Evolutionary conservation across 2,113 vertebrate species (phyloP).

Genomic region (Anthoscopus minutus): DNA sequence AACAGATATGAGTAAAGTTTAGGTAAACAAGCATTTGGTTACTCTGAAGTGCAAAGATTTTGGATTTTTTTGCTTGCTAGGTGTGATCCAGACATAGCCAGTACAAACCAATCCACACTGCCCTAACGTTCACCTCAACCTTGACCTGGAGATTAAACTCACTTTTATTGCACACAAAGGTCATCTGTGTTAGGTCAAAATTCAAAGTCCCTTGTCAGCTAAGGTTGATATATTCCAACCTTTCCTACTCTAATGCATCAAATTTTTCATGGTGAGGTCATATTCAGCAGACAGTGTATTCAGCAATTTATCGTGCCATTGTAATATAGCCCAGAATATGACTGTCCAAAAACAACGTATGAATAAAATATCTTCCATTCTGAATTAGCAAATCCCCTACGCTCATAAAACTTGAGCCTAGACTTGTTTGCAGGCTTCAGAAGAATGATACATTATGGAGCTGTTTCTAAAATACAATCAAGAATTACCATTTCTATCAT

Average conservation of each 20-base stretch:
- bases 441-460: not conserved
- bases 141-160: conserved; percentile 79
- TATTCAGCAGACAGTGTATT: conserved; percentile 77
- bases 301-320: conserved; percentile 74
- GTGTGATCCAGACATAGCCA: conserved; percentile 32
- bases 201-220: conserved; percentile 79
- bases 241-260: conserved; percentile 75
- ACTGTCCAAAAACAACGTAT: conserved; percentile 63
- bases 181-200: conserved; percentile 77
- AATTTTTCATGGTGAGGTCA: conserved; percentile 81
- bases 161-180: conserved; percentile 78
- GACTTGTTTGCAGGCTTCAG: conserved; percentile 29
- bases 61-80: conserved; percentile 34
- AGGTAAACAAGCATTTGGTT: conserved; percentile 46
- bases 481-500: conserved; percentile 38
- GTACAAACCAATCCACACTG: conserved; percentile 12
- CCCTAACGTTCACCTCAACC: conserved; percentile 70
- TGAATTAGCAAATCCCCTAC: conserved; percentile 36
- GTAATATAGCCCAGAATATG: conserved; percentile 69
- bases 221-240: conserved; percentile 82
- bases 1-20: conserved; percentile 2
- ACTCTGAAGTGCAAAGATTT: not conserved
- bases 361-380: conserved; percentile 70
- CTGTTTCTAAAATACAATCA: not conserved
- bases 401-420: conserved; percentile 4